Evolutionary conservation across 2,113 vertebrate genomes (phyloP), one percentile per base, ranked within the genome.

Genomic region (Ceyx margarethae): DNA sequence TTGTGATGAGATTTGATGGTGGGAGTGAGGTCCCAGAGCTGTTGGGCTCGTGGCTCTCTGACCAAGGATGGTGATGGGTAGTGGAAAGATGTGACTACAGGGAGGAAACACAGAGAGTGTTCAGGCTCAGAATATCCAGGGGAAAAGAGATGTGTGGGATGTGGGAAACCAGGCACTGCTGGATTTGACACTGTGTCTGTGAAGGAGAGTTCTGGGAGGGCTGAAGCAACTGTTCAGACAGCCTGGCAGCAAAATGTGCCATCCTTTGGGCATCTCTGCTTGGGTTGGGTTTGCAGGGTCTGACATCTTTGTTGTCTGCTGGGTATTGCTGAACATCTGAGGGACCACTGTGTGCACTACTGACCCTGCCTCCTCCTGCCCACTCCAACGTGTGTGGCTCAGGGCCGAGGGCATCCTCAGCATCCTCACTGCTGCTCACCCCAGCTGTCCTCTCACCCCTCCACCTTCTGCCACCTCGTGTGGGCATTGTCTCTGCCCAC

Each of bases 381-480:
- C 15, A 0, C 58, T 26, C 43, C 11, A 28, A 1, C 4, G 17
- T 0, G 0, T 3, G 8, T 0, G 2, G 22, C 48, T 25, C 9
- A 14, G 60, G 29, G 19, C 74, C 0, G 1, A 31, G 73, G 33
- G 12, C 45, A 81, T 18, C 80, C 28, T 77, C 15, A 31, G 12
- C 45, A 81, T 18, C 80, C 28, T 77, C 15, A 0, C 15, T 1
- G 3, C 66, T 45, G 50, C 42, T 72, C 50, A 23, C 21, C 74
- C 26, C 26, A 43, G 10, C 65, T 60, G 43, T 48, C 56, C 65
- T 29, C 28, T 18, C 33, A 18, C 21, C 48, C 28, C 18, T 64
- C 11, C 28, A 4, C 20, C 26, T n/a, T 33, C 56, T 73, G 17
- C 67, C 26, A 4, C 13, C 26, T 23, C 2, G 2, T 6, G 7